Evolutionary conservation across 1,140 invertebrate species (phyloP).

Genomic region (Neoseiulus cucumeris): DNA sequence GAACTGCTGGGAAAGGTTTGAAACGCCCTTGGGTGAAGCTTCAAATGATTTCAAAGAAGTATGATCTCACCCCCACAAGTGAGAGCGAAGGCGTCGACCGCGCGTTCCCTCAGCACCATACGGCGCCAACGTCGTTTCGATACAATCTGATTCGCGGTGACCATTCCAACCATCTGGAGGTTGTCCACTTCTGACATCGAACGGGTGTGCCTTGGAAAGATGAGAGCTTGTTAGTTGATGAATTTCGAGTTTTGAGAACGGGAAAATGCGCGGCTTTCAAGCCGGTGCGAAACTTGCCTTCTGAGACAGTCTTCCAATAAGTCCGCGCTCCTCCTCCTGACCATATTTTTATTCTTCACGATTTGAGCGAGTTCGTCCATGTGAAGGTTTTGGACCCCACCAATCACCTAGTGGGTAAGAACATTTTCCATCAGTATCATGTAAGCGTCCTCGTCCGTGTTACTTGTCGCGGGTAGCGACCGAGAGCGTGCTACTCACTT

Average conservation of each 20-base stretch:
- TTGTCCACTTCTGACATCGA: slow-evolving; percentile 1
- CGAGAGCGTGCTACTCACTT: neutral
- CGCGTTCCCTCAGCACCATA: neutral
- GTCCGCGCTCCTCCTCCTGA: neutral
- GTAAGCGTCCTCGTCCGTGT: no score
- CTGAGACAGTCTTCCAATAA: slow-evolving; percentile 1
- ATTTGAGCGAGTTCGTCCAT: slow-evolving; percentile 8
- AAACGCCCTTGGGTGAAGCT: no score
- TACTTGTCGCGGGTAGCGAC: no score
- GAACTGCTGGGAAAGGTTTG: no score
- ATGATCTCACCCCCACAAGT: neutral
- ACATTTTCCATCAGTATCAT: no score
- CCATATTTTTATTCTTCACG: neutral
- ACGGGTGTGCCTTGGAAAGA: neutral
- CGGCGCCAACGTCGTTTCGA: neutral
- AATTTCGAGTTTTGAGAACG: no score
- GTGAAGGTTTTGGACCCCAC: neutral
- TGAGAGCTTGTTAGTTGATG: no score
- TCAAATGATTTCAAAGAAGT: no score
- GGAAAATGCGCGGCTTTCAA: no score
- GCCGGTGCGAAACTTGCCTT: no score
- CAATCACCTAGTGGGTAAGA: neutral
- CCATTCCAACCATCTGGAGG: neutral
- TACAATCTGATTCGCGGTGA: slow-evolving; percentile 4
- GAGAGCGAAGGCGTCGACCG: neutral